Evolutionary conservation across 2,113 vertebrate genomes (phyloP), one percentile per base, ranked within the genome.

Genomic region (Lampris incognitus): DNA sequence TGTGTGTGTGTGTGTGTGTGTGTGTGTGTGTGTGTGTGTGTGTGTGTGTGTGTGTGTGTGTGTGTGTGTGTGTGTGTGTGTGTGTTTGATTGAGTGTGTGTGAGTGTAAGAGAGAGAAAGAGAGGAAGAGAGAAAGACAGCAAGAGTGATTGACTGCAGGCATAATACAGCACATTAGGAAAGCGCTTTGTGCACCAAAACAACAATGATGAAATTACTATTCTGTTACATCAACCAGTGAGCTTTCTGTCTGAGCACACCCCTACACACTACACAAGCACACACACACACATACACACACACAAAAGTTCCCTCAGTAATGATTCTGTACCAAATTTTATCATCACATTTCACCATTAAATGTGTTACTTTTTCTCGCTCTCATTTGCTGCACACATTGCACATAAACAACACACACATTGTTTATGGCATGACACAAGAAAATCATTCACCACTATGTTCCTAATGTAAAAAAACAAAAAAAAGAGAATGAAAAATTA

Each of bases 141-240:
- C 65, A 39, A 60, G 5, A 39, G 62, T 74, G 46, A 54, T 38
- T 10, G 55, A 69, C 69, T 65, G 59, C 9, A 68, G 71, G 71
- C 76, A 82, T 69, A 86, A 81, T 75, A 69, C 67, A 83, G 9
- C 59, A 78, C 40, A 83, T 80, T 84, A 72, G 13, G 52, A 83
- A 74, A 66, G 46, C n/a, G 41, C 46, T 60, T 64, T 13, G 66
- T 42, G 5, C 63, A 69, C 71, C 51, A 61, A 81, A 87, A 86
- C 68, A 84, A 73, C 60, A 78, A 78, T 83, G 81, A 78, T 83
- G 81, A 59, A 75, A 70, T 86, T 77, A 88, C 80, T 5, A 58
- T 55, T 52, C 60, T 72, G 52, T 81, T 83, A 71, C 78, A 83
- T 88, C 74, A 85, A 84, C 61, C 65, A 64, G 38, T 51, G 50